These are phyloP conservation scores for Ryuthela nishihirai DNA, from an alignment of 2,888 invertebrate genomes.

Conservation along the genomic window DNA sequence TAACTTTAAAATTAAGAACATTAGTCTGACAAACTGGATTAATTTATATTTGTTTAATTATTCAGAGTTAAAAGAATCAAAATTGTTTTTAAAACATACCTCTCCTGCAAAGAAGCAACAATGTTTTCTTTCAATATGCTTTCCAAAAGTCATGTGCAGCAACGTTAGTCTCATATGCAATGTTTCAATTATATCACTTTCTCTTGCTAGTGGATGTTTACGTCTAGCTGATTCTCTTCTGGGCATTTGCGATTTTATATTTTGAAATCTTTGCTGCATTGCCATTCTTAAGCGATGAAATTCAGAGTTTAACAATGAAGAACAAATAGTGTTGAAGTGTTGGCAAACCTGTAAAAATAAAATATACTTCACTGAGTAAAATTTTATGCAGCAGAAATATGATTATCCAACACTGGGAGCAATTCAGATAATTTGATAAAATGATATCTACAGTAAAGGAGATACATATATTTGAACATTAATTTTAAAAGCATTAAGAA, in stretches of 20 bases:
- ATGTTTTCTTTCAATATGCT: slow-evolving; percentile 87
- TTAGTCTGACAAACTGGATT: too few species aligned
- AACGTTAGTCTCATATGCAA: slow-evolving; percentile 86
- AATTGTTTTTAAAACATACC: slow-evolving; percentile 56
- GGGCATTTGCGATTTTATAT: slow-evolving; percentile 87
- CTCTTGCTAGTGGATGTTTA: slow-evolving; percentile 83
- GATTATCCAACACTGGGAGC: too few species aligned
- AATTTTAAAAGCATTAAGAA: too few species aligned
- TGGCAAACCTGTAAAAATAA: slow-evolving; percentile 66
- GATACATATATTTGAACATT: too few species aligned
- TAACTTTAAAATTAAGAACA: too few species aligned
- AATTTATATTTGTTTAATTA: too few species aligned
- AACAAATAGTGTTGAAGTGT: slow-evolving; percentile 73
- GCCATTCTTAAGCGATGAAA: slow-evolving; percentile 80
- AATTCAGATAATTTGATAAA: too few species aligned
- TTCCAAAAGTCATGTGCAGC: slow-evolving; percentile 89
- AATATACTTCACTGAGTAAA: too few species aligned
- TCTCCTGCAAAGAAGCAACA: slow-evolving; percentile 94
- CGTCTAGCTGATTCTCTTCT: slow-evolving; percentile 84
- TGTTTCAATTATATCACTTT: slow-evolving; percentile 89
- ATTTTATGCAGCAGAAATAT: too few species aligned
- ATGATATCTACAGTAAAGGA: too few species aligned
- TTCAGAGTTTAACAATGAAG: slow-evolving; percentile 73
- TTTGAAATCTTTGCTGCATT: slow-evolving; percentile 77
- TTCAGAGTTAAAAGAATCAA: too few species aligned